Percentiles rank a stretch among this genome's conserved stretches.
Evolutionary conservation across 2,113 vertebrate genomes (phyloP).

Genomic region (Myotis brandtii): DNA sequence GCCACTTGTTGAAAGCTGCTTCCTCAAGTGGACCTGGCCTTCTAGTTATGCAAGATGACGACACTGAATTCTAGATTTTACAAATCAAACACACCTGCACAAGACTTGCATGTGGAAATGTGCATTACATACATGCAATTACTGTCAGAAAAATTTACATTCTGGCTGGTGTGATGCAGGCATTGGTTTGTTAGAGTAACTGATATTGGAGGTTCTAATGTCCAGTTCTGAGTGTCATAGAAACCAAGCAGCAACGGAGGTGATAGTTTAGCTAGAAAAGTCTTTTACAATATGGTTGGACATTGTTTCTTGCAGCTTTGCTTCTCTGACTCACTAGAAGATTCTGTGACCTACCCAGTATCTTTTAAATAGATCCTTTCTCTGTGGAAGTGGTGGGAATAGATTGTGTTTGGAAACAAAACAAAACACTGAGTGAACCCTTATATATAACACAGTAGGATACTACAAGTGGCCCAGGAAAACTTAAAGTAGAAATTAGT

Average conservation of each 20-base stretch:
- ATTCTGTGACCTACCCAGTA: not conserved
- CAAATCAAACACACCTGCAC: not conserved
- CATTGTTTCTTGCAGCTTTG: not conserved
- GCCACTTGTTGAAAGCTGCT: not conserved
- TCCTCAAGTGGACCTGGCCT: not conserved
- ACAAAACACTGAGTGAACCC: not conserved
- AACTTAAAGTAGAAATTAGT: not conserved
- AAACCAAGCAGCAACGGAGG: not conserved
- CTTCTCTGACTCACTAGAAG: not conserved
- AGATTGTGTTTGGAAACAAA: not conserved
- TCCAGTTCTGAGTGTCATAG: not conserved
- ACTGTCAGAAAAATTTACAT: not conserved
- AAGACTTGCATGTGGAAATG: not conserved
- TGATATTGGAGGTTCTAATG: not conserved
- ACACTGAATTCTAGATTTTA: not conserved
- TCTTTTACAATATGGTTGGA: not conserved
- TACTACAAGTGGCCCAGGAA: not conserved
- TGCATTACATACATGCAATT: not conserved
- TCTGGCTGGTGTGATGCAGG: not conserved
- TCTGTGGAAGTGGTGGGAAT: not conserved
- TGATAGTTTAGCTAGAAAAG: not conserved
- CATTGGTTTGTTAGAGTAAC: not conserved
- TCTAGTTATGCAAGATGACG: not conserved
- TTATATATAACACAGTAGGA: not conserved
- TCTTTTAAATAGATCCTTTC: constrained; percentile 19